Evolutionary conservation across 2,797 vertebrate species (phyloP).

Genomic region (Zalophus californianus): DNA sequence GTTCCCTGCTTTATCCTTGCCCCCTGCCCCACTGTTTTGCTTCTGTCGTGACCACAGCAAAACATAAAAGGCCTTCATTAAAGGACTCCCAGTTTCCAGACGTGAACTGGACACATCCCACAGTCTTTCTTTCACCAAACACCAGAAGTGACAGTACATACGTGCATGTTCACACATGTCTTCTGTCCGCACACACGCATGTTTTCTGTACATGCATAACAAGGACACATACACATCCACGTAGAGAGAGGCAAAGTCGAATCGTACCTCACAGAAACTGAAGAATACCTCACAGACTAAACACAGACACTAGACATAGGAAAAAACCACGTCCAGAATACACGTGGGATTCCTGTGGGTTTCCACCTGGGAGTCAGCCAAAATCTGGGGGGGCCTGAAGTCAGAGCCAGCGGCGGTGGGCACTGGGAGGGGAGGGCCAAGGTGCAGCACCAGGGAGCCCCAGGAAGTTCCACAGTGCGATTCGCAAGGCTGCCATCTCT

Average conservation of each 20-base stretch:
- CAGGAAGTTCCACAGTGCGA: background rate
- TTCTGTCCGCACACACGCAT: background rate
- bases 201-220: background rate
- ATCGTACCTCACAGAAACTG: background rate
- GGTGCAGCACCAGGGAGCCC: background rate
- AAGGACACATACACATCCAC: background rate
- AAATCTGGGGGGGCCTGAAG: background rate
- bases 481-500: background rate
- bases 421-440: background rate
- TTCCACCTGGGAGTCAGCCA: background rate
- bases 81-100: background rate
- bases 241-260: background rate
- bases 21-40: background rate
- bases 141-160: background rate
- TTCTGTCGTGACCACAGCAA: background rate
- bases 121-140: background rate
- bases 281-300: background rate
- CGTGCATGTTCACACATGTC: background rate
- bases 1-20: background rate
- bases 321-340: background rate
- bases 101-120: background rate
- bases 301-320: background rate
- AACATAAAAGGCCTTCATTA: background rate
- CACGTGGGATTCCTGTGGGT: background rate
- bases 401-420: background rate